Percentiles rank a stretch among this genome's conserved stretches.
These are phyloP conservation scores for Molossus alvarezi DNA, from an alignment of 2,797 vertebrate species.

Conservation along the genomic window DNA sequence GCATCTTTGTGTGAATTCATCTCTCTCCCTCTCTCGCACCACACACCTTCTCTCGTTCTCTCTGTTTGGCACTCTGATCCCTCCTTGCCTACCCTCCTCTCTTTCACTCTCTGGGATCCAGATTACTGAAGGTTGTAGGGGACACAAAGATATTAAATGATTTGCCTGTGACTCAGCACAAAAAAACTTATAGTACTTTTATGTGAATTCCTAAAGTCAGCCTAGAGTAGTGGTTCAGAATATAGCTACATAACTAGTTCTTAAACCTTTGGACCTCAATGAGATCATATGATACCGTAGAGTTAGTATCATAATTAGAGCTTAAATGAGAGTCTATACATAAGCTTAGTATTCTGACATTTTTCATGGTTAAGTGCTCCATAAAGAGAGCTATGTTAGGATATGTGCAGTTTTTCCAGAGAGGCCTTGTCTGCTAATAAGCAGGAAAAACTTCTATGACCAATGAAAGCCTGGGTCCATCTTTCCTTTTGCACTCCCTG, in stretches of 20 bases:
- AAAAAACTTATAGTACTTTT: not conserved
- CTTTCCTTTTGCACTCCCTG: not conserved
- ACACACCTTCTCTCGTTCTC: fast-evolving
- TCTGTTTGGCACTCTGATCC: not conserved
- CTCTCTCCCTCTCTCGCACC: no score
- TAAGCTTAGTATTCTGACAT: not conserved
- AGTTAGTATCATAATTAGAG: not conserved
- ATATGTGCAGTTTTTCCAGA: not conserved
- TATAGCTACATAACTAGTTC: not conserved
- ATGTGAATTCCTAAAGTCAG: not conserved
- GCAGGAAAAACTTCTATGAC: not conserved
- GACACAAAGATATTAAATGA: not conserved
- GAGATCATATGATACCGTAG: not conserved
- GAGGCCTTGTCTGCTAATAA: not conserved
- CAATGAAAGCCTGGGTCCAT: not conserved
- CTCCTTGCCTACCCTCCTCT: not conserved
- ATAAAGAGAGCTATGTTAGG: not conserved
- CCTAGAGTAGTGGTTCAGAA: not conserved
- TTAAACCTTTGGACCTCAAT: not conserved
- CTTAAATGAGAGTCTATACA: not conserved
- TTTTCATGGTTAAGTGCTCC: not conserved
- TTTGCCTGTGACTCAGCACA: not conserved
- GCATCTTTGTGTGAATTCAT: not conserved
- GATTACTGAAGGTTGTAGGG: not conserved
- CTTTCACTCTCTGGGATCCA: not conserved